Evolutionary conservation across 2,113 vertebrate genomes (phyloP).

Genomic region (Embiotoca jacksoni): DNA sequence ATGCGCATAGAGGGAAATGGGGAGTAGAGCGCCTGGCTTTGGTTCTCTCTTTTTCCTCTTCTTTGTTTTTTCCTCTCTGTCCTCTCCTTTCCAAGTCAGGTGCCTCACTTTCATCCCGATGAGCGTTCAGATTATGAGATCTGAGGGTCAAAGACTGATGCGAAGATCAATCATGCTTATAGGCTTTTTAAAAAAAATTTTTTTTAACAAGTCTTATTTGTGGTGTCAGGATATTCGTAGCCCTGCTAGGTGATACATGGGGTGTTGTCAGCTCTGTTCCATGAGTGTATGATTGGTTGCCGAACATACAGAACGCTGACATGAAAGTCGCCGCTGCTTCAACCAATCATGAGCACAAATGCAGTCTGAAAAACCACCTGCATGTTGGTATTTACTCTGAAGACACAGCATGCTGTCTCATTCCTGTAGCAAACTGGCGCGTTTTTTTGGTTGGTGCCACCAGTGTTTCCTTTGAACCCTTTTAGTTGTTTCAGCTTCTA

Average conservation of each 20-base stretch:
- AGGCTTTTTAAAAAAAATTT: no score
- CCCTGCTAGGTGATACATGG: not conserved
- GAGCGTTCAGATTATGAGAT: slow-evolving; percentile 83
- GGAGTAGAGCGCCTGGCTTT: slow-evolving; percentile 56
- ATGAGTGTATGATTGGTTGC: slow-evolving; percentile 38
- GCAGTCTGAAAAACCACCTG: slow-evolving; percentile 16
- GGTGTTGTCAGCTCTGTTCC: slow-evolving; percentile 27
- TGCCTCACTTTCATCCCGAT: slow-evolving; percentile 64
- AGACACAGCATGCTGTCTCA: slow-evolving; percentile 69
- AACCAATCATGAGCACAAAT: slow-evolving; percentile 40
- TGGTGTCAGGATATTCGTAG: not conserved
- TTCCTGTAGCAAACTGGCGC: slow-evolving; percentile 8
- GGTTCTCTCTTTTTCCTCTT: slow-evolving; percentile 27
- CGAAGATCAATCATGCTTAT: not conserved
- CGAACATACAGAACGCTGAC: not conserved
- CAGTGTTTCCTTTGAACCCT: slow-evolving; percentile 56
- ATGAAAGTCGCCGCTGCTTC: slow-evolving; percentile 30
- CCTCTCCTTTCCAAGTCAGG: slow-evolving; percentile 45
- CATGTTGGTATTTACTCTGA: slow-evolving; percentile 49
- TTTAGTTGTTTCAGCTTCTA: not conserved
- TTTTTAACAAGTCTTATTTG: not conserved
- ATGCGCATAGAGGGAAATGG: slow-evolving; percentile 76
- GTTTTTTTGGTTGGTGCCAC: slow-evolving; percentile 18
- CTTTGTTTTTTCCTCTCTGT: not conserved
- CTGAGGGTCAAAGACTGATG: slow-evolving; percentile 66